Conservation (phyloP, 2,113 vertebrate genomes). For the Peromyscus polionotus region DNA sequence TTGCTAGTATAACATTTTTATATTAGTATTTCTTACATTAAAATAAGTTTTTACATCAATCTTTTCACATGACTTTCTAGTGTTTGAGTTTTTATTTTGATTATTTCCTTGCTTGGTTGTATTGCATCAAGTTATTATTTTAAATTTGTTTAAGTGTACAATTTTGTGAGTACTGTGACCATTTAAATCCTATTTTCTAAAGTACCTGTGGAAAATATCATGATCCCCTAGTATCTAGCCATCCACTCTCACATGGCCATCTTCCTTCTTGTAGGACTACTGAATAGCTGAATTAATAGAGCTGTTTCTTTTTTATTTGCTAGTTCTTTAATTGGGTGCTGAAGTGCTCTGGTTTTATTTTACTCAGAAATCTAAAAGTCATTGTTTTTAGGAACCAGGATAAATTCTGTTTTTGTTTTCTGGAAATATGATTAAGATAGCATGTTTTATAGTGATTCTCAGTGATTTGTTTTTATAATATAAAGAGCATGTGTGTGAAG, state of each 20-base stretch:
- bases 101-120: background rate
- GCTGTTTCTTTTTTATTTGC: no score
- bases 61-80: background rate
- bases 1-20: background rate
- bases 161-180: no score
- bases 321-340: background rate
- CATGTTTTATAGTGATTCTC: background rate
- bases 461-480: background rate
- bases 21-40: background rate
- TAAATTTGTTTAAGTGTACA: background rate
- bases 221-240: no score
- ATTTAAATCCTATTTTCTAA: no score
- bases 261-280: no score
- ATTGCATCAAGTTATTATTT: background rate
- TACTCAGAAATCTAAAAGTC: background rate
- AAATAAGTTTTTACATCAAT: background rate
- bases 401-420: conserved; percentile 6
- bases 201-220: no score
- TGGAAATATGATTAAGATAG: background rate
- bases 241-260: no score
- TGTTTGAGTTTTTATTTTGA: background rate
- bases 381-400: conserved; percentile 27
- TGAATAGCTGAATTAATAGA: background rate
- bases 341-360: conserved; percentile 2
- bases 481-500: background rate